phyloP scores from a whole-genome alignment of 1,140 invertebrate species.

The Ceratina australensis region DNA sequence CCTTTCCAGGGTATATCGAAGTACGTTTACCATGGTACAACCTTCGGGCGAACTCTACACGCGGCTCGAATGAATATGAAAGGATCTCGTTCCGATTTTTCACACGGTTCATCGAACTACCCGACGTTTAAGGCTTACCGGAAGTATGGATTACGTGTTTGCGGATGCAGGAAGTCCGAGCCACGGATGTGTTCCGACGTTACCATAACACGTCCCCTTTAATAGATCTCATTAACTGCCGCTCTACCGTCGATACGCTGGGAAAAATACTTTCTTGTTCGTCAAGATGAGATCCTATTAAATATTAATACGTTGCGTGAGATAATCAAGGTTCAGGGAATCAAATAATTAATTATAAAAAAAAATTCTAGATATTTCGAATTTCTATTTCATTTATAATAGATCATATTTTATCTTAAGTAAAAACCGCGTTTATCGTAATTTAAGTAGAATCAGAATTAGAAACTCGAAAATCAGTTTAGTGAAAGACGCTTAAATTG shows the following conservation, averaged over 20 bases:
- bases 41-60: slow-evolving; percentile 14
- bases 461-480: neutral
- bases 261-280: neutral
- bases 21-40: slow-evolving; percentile 8
- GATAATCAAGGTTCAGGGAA: no score
- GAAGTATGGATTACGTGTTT: slow-evolving; percentile 28
- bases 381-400: no score
- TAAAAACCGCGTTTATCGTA: no score
- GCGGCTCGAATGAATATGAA: slow-evolving; percentile 33
- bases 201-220: slow-evolving; percentile 3
- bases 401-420: no score
- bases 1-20: slow-evolving; percentile 47
- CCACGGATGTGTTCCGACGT: neutral
- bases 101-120: slow-evolving; percentile 32
- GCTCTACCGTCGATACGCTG: neutral
- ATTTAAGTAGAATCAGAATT: neutral
- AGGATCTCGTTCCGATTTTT: slow-evolving; percentile 39
- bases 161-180: slow-evolving; percentile 3
- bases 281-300: no score
- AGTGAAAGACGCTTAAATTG: neutral
- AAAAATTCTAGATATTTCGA: no score
- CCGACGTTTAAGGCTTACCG: neutral
- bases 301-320: no score
- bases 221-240: no score
- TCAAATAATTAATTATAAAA: no score